phyloP scores from a whole-genome alignment of 1,140 invertebrate genomes.

The Leptinotarsa lineolata region DNA sequence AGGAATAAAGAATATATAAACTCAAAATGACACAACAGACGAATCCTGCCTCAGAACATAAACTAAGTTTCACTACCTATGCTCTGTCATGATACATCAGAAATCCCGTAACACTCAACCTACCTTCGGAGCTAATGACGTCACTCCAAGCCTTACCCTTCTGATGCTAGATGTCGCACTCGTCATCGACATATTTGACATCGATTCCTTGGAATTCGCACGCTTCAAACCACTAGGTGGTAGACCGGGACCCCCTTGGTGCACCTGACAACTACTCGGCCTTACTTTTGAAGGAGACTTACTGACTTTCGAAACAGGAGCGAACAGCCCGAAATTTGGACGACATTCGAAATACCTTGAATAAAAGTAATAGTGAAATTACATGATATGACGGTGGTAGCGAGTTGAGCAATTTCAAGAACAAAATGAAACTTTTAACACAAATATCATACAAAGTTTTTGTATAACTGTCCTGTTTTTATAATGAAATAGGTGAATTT shows the following conservation, averaged over 20 bases:
- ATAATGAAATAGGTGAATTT: too few species aligned
- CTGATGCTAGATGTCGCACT: slow-evolving; percentile 62
- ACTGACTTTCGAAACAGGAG: slow-evolving; percentile 84
- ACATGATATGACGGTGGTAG: not conserved
- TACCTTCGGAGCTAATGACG: slow-evolving; percentile 71
- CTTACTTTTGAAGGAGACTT: slow-evolving; percentile 77
- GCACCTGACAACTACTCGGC: slow-evolving; percentile 66
- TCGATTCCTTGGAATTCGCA: slow-evolving; percentile 83
- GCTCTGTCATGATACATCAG: slow-evolving; percentile 10
- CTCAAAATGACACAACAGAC: too few species aligned
- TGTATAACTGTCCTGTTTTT: too few species aligned
- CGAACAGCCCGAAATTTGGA: slow-evolving; percentile 89
- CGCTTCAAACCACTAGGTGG: slow-evolving; percentile 66
- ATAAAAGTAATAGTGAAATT: not conserved
- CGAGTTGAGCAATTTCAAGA: too few species aligned
- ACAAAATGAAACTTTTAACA: too few species aligned
- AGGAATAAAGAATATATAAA: too few species aligned
- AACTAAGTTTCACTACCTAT: not conserved
- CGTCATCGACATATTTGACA: slow-evolving; percentile 72
- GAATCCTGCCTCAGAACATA: not conserved
- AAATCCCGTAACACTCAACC: slow-evolving; percentile 54
- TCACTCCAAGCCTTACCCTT: slow-evolving; percentile 75
- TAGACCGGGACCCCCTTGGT: slow-evolving; percentile 61
- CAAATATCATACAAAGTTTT: too few species aligned
- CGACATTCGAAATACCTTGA: slow-evolving; percentile 91